These are phyloP conservation scores for Helostoma temminkii DNA, from an alignment of 2,797 vertebrate species.

Conservation along the genomic window DNA sequence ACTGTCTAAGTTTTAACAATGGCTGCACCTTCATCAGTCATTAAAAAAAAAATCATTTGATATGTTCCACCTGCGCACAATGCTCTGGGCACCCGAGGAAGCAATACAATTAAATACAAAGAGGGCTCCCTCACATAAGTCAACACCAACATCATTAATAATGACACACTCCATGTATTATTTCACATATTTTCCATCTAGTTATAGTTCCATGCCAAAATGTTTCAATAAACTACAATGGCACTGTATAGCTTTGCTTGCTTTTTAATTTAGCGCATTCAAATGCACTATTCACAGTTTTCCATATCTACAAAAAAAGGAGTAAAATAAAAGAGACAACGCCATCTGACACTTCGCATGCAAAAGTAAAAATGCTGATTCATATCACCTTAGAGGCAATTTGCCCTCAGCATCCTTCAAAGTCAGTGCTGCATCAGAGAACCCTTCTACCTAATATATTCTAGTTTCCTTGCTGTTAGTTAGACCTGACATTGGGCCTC, in stretches of 20 bases:
- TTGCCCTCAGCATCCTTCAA: slow-evolving; percentile 50
- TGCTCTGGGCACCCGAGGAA: slow-evolving; percentile 22
- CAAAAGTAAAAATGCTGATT: slow-evolving; percentile 45
- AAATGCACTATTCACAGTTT: too few relatives aligned
- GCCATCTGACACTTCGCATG: slow-evolving; percentile 23
- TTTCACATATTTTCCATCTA: too few relatives aligned
- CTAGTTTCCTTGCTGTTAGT: slow-evolving; percentile 54
- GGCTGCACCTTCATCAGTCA: slow-evolving; percentile 42
- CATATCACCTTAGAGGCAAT: slow-evolving; percentile 38
- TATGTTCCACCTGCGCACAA: slow-evolving; percentile 25
- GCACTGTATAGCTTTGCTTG: too few relatives aligned
- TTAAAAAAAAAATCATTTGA: slow-evolving; percentile 60
- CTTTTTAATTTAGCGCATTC: too few relatives aligned
- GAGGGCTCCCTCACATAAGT: slow-evolving; percentile 53
- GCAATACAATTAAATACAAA: slow-evolving; percentile 28
- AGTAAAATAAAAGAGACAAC: too few relatives aligned
- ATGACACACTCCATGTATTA: too few relatives aligned
- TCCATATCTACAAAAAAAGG: too few relatives aligned
- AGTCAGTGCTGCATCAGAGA: slow-evolving; percentile 40
- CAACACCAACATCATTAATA: not conserved
- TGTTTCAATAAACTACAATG: too few relatives aligned
- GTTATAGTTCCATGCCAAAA: too few relatives aligned
- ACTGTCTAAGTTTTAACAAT: slow-evolving; percentile 29
- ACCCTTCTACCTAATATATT: slow-evolving; percentile 49
- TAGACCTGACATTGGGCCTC: slow-evolving; percentile 70